These are phyloP conservation scores for Rhinoraja longicauda DNA, from an alignment of 2,797 vertebrate genomes.

Conservation along the genomic window DNA sequence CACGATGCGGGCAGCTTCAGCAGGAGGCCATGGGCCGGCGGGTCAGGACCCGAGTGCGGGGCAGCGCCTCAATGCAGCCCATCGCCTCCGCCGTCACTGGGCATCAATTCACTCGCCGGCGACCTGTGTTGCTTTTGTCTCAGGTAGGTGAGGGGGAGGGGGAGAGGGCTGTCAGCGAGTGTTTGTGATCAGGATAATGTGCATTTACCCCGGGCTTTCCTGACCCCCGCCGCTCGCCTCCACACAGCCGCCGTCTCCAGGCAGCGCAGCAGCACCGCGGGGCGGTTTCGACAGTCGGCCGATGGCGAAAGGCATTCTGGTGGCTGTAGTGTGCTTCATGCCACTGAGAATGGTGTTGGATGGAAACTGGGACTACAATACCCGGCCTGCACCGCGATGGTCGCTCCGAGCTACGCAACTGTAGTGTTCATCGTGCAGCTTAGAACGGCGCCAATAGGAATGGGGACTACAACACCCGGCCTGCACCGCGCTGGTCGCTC, in stretches of 20 bases:
- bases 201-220: not conserved
- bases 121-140: not conserved
- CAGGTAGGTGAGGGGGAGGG: not conserved
- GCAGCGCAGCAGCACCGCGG: not conserved
- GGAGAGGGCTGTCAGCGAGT: not conserved
- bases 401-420: not conserved
- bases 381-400: too few species aligned
- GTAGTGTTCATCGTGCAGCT: not conserved
- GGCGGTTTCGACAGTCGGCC: not conserved
- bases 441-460: not conserved
- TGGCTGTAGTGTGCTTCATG: too few species aligned
- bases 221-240: not conserved
- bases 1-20: not conserved
- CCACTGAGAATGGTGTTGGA: too few species aligned
- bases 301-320: too few species aligned
- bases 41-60: not conserved
- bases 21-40: not conserved
- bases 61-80: not conserved
- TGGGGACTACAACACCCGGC: too few species aligned
- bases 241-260: not conserved
- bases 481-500: too few species aligned
- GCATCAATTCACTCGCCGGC: not conserved
- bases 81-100: not conserved
- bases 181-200: constrained; percentile 9
- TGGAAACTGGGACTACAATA: too few species aligned